Evolutionary conservation across 2,113 vertebrate genomes (phyloP).

Genomic region (Lampris megalopsis): DNA sequence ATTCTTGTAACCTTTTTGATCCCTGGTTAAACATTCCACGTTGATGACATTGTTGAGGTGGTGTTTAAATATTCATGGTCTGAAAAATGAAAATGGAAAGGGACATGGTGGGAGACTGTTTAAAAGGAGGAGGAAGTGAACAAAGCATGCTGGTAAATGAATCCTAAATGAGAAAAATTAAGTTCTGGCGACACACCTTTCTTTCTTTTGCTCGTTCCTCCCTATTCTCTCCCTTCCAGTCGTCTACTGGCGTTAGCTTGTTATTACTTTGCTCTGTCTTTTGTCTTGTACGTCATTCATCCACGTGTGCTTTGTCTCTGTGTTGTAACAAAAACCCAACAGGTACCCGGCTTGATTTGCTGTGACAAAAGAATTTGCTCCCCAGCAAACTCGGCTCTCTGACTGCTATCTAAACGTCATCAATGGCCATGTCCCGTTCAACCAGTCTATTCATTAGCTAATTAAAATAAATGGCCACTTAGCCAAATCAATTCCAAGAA

Average conservation of each 20-base stretch:
- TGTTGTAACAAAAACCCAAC: constrained; percentile 10
- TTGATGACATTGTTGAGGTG: background rate
- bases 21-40: background rate
- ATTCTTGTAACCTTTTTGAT: background rate
- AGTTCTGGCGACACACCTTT: constrained; percentile 3
- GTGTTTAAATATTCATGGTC: background rate
- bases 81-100: constrained; percentile 26
- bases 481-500: constrained; percentile 69
- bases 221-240: background rate
- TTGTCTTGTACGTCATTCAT: constrained; percentile 22
- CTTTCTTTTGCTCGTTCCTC: constrained; percentile 15
- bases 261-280: background rate
- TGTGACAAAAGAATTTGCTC: constrained; percentile 26
- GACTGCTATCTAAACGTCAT: constrained; percentile 39
- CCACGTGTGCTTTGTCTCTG: background rate
- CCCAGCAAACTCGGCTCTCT: constrained; percentile 24
- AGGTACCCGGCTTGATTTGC: constrained; percentile 23
- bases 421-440: constrained; percentile 48
- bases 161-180: background rate
- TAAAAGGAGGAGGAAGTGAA: constrained; percentile 1
- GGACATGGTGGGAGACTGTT: background rate
- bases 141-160: background rate
- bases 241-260: background rate
- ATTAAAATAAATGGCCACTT: constrained; percentile 80
- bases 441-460: constrained; percentile 72